phyloP scores from a whole-genome alignment of 2,888 invertebrate species.

The Heliconius erato region DNA sequence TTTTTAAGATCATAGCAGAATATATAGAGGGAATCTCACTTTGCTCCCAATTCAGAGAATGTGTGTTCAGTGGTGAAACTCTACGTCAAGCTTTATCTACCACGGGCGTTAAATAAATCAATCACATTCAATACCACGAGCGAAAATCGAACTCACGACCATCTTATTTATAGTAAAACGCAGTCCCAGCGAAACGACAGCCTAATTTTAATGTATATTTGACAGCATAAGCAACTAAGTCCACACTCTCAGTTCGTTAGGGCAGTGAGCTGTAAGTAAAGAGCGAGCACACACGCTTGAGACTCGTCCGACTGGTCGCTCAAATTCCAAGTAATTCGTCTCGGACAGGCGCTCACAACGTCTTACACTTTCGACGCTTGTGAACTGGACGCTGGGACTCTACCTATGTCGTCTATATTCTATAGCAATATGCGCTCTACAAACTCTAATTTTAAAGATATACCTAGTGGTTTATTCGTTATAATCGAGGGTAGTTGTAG shows the following conservation, averaged over 20 bases:
- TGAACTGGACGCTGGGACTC: conserved; percentile 42
- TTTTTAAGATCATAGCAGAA: no score
- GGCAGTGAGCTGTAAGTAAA: conserved; percentile 1
- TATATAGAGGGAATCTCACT: no score
- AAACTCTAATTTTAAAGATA: background rate
- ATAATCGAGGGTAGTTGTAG: no score
- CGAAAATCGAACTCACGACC: no score
- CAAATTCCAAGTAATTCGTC: conserved; percentile 76
- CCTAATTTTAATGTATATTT: background rate
- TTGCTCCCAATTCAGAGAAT: no score
- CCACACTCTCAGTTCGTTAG: background rate
- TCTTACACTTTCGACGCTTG: conserved; percentile 61
- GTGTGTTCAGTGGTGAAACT: no score
- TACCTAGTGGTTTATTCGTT: background rate
- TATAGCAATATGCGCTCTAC: background rate
- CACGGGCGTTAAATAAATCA: no score
- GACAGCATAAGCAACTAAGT: background rate
- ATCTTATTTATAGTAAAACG: no score
- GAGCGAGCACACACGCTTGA: conserved; percentile 60
- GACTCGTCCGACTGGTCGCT: conserved; percentile 74
- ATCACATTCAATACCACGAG: no score
- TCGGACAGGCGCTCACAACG: conserved; percentile 62
- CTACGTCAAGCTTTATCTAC: no score
- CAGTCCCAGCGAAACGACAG: no score
- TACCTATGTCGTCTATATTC: background rate